These are phyloP conservation scores for Echinops telfairi DNA, from an alignment of 2,113 vertebrate genomes.

Conservation along the genomic window DNA sequence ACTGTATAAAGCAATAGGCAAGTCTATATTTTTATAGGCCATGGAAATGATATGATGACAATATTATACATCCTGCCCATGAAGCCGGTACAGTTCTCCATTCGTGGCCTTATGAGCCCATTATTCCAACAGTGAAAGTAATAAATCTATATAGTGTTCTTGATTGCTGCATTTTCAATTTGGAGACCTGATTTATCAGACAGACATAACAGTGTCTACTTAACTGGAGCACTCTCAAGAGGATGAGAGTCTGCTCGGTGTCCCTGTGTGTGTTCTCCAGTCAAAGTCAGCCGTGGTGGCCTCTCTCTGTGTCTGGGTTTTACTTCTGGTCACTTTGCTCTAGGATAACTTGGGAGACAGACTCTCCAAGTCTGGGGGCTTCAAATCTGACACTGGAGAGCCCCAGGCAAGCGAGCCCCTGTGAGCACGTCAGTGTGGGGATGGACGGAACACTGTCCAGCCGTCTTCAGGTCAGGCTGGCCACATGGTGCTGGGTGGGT, in stretches of 20 bases:
- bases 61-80: neutral
- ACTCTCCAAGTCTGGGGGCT: neutral
- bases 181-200: neutral
- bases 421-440: fast-evolving
- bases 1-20: neutral
- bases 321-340: neutral
- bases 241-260: neutral
- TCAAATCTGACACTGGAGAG: neutral
- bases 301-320: neutral
- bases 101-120: neutral
- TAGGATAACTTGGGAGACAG: neutral
- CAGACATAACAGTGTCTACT: neutral
- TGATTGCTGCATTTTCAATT: neutral
- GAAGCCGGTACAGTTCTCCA: neutral
- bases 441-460: too few relatives aligned
- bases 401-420: fast-evolving
- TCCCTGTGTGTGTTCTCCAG: neutral
- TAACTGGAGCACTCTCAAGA: neutral
- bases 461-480: fast-evolving
- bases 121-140: neutral
- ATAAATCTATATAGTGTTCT: neutral
- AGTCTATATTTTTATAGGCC: neutral
- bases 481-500: fast-evolving
- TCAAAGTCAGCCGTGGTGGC: neutral
- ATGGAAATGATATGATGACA: neutral